Conservation (phyloP, 23 tunicate genomes). For the Diplosoma virens region DNA sequence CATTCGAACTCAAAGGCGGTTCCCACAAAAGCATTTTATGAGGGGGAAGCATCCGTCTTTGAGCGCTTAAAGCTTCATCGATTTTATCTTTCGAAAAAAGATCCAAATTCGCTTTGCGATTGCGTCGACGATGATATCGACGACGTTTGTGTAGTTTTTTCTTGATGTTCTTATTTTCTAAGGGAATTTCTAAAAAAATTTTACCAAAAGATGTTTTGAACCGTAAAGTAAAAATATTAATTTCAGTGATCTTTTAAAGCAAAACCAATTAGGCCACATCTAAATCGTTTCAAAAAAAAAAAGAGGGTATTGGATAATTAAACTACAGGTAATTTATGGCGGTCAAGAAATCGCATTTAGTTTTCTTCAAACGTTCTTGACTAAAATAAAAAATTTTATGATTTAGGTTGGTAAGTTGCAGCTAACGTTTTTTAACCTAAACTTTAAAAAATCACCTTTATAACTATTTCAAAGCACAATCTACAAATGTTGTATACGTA, state of each 20-base stretch:
- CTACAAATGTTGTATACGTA: too few relatives aligned
- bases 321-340: background rate
- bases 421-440: too few relatives aligned
- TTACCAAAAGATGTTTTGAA: background rate
- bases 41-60: constrained; percentile 15
- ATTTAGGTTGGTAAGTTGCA: too few relatives aligned
- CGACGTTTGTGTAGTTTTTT: constrained; percentile 1
- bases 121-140: constrained; percentile 3
- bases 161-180: background rate
- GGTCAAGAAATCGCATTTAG: background rate
- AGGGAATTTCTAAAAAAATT: background rate
- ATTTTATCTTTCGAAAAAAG: background rate
- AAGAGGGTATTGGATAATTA: too few relatives aligned
- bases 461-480: too few relatives aligned
- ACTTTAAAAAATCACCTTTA: too few relatives aligned
- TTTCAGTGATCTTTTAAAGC: background rate
- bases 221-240: background rate
- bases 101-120: background rate
- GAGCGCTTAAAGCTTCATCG: background rate
- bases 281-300: background rate
- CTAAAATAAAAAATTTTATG: too few relatives aligned
- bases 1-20: background rate
- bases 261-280: background rate
- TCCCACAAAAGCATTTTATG: constrained; percentile 35
- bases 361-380: background rate